These are phyloP conservation scores for Dissostichus mawsoni DNA, from an alignment of 2,113 vertebrate genomes.

Conservation along the genomic window DNA sequence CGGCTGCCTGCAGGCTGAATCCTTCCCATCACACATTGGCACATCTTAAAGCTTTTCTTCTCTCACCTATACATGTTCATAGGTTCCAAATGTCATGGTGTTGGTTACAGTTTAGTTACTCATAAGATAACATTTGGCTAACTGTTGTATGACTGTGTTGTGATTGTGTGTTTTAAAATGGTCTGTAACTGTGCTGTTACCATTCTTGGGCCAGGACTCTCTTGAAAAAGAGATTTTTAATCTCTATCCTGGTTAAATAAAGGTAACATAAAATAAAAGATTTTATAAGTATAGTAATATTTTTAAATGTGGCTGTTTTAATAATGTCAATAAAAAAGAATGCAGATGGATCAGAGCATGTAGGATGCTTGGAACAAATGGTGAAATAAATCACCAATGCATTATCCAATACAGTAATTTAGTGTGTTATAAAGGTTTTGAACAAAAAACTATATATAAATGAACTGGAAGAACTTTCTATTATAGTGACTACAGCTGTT, in stretches of 20 bases:
- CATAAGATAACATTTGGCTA: neutral
- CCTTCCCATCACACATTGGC: slow-evolving; percentile 14
- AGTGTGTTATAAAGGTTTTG: neutral
- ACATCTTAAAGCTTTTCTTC: slow-evolving; percentile 1
- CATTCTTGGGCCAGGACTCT: no score
- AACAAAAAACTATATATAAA: neutral
- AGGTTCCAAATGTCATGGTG: neutral
- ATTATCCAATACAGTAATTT: neutral
- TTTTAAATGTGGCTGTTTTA: neutral
- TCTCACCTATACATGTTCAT: slow-evolving; percentile 4
- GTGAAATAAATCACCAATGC: neutral
- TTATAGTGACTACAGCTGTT: neutral
- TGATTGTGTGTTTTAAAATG: no score
- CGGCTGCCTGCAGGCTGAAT: slow-evolving; percentile 17
- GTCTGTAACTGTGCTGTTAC: no score
- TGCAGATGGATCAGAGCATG: neutral
- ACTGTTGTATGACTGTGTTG: no score
- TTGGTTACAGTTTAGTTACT: neutral
- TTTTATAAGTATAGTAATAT: neutral
- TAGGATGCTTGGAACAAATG: neutral
- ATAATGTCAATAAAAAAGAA: neutral
- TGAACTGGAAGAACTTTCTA: neutral
- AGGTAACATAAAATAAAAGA: no score
- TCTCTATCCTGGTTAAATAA: no score
- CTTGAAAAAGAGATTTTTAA: no score